Evolutionary conservation across 2,888 invertebrate species (phyloP), one percentile per base, ranked within the genome.

Genomic region (Eupithecia dodoneata): DNA sequence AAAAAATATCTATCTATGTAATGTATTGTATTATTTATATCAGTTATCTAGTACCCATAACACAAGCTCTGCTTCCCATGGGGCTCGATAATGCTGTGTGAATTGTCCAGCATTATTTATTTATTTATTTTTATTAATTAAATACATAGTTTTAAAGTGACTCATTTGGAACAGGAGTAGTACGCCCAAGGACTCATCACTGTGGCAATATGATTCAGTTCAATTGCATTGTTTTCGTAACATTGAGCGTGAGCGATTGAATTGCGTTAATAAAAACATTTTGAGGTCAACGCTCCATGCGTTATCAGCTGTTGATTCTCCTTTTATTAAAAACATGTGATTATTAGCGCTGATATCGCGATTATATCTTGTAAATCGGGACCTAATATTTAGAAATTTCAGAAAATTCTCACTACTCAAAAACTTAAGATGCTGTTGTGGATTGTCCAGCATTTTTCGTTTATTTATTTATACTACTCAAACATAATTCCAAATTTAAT

Each of bases 211-310:
- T 45, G 9, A 70, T 69, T 72, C 73, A 69, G 69, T 76, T 63
- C 63, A 73, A 70, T 41, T 70, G 69, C 63, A 70, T 65, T 71
- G 71, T 76, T 76, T 76, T 70, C 73, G 73, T 71, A 76, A 70
- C 52, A 76, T 42, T 73, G 66, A 15, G 42, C 42, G 47, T 42
- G 42, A 73, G 45, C 30, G 13, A 47, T 63, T 65, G 63, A 47
- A 18, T 63, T 45, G 45, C 4, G 72, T 44, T 72, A 72, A 59
- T 67, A 59, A 42, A 66, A 70, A 49, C 44, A 5, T 66, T 66
- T 45, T 59, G 13, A 76, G 74, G 72, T 70, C 47, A 70, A 70
- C 13, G 69, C 69, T 18, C 69, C 12, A 45, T 5, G 18, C 18
- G 10, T 45, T 70, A 66, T 41, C 42, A 66, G 13, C 13, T 41